A percentile compares a stretch with the other conserved stretches of the same genome.
Conservation (phyloP, 2,797 vertebrate species). For the Danio albolineatus region DNA sequence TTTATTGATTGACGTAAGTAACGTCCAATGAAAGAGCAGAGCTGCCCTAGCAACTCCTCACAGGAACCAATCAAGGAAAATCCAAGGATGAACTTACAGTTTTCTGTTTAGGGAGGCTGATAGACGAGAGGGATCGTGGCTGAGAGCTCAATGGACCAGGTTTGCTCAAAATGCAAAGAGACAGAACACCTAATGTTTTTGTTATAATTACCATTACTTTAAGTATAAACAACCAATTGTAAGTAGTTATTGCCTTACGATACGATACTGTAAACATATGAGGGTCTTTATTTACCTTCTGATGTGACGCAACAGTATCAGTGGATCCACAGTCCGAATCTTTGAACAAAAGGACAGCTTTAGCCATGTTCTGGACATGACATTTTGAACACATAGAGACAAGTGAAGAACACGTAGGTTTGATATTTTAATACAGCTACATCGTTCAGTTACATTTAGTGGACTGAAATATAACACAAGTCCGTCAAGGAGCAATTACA, state of each 20-base stretch:
- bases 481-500: constrained; percentile 24
- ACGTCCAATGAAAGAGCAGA: constrained; percentile 56
- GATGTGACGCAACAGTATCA: constrained; percentile 49
- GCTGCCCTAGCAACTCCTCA: constrained; percentile 74
- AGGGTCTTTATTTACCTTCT: constrained; percentile 37
- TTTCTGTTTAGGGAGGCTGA: constrained; percentile 47
- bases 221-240: not conserved
- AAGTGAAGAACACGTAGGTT: not conserved
- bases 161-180: constrained; percentile 46
- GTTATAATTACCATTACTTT: not conserved
- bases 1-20: constrained; percentile 60
- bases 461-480: constrained; percentile 20
- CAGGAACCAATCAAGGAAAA: constrained; percentile 64
- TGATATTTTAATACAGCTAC: not conserved
- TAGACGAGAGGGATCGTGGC: constrained; percentile 43
- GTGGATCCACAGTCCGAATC: constrained; percentile 26
- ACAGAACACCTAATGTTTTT: too few species aligned
- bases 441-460: constrained; percentile 2
- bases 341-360: constrained; percentile 48
- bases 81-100: constrained; percentile 31
- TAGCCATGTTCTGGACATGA: constrained; percentile 1
- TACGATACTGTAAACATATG: constrained; percentile 15
- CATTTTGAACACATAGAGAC: not conserved
- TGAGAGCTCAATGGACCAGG: constrained; percentile 44
- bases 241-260: not conserved